Conservation (phyloP, 2,888 invertebrate species). For the Lymantria dispar region DNA sequence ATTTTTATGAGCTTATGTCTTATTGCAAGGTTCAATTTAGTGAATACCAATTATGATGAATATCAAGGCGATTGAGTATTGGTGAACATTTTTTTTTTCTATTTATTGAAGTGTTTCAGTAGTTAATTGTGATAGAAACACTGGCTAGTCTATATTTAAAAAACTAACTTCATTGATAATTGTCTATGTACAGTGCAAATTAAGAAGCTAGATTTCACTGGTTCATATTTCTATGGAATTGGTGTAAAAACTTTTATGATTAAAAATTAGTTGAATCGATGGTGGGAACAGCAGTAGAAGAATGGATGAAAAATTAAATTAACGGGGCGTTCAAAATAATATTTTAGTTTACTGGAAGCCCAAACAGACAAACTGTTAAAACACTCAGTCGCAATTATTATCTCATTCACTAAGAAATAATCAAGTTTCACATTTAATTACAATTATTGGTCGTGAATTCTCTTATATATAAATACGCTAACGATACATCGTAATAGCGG, state of each 20-base stretch:
- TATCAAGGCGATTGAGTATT: constrained; percentile 15
- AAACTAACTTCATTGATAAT: constrained; percentile 43
- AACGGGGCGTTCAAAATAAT: constrained; percentile 58
- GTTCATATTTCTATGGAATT: constrained; percentile 27
- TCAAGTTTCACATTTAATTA: constrained; percentile 71
- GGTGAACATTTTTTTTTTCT: too few species aligned
- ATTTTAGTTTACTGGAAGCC: constrained; percentile 75
- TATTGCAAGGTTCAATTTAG: constrained; percentile 47
- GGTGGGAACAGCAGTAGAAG: constrained; percentile 22
- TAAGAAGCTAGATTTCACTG: constrained; percentile 64
- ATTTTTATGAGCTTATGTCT: constrained; percentile 24
- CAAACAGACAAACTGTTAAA: constrained; percentile 76
- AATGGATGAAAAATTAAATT: constrained; percentile 23
- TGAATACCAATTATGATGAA: constrained; percentile 32
- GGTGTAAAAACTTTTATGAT: constrained; percentile 29
- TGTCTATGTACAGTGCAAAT: constrained; percentile 66
- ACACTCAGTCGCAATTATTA: constrained; percentile 77
- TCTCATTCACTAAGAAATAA: constrained; percentile 75
- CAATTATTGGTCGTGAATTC: constrained; percentile 80
- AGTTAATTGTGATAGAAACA: constrained; percentile 59
- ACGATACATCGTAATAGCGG: constrained; percentile 57
- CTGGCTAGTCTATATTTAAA: constrained; percentile 56
- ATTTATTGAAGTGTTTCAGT: constrained; percentile 37
- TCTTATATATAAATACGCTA: constrained; percentile 70
- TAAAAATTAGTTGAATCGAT: constrained; percentile 28